Evolutionary conservation across 2,888 invertebrate genomes (phyloP), one percentile per base, ranked within the genome.

Genomic region (Hirtodrosophila cameraria): DNA sequence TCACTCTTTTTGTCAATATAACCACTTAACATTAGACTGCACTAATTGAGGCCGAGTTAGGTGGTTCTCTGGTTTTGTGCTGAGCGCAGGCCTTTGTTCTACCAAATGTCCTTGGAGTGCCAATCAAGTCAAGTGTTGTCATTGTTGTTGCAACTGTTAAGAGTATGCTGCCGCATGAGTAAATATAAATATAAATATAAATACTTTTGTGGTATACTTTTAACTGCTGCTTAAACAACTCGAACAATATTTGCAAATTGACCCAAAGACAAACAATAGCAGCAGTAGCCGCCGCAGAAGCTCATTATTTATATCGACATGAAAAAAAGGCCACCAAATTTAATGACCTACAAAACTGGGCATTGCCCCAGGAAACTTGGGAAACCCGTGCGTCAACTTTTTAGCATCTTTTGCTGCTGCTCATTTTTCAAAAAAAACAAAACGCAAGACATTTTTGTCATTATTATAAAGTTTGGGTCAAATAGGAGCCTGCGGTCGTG

Each of bases 251-350:
- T 58, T 71, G 57, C 62, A 65, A 74, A 69, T 74, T 60, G 45
- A 49, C 20, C n/a, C 18, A 13, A 36, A 18, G 16, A 28, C 7
- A 8, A 9, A 30, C 16, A 45, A 13, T 25, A 11, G 27, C 13
- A 18, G 18, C 45, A 52, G 23, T 52, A 39, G 41, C 35, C 13
- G 18, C 45, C 48, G 23, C 54, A 39, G 41, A 30, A 52, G 59
- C 85, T 79, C 86, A 80, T 80, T 80, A 85, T 82, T 82, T 69
- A 82, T 69, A 81, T 81, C 42, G 61, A 78, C 68, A 54, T 63
- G 48, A 9, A 25, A 54, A 53, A 46, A 67, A 55, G 45, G 63
- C 36, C 45, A 69, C 45, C 66, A 23, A 75, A 73, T 82, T 73
- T 83, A 86, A 80, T 83, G 79, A 76, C 73, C 61, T 48, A 57